Evolutionary conservation across 1,140 invertebrate genomes (phyloP).

Genomic region (Heterodera schachtii): DNA sequence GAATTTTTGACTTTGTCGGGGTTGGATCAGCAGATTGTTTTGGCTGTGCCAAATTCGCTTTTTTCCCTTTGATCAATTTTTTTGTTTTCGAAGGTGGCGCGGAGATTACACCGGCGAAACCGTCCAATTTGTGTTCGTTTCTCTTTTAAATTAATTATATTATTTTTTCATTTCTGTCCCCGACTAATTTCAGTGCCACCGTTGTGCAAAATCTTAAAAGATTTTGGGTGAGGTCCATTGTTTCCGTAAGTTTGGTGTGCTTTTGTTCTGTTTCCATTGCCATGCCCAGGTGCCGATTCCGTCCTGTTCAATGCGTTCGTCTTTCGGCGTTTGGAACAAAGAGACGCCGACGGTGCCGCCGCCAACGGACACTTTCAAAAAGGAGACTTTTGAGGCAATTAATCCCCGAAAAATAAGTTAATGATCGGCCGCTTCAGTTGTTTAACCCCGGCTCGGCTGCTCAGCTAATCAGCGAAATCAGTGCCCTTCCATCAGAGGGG

Average conservation of each 20-base stretch:
- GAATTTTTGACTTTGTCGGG: too few relatives aligned
- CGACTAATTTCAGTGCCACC: constrained; percentile 53
- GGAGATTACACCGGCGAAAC: constrained; percentile 19
- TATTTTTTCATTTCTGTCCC: neutral
- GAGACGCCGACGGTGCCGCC: constrained; percentile 52
- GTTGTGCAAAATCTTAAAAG: constrained; percentile 56
- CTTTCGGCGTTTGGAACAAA: constrained; percentile 41
- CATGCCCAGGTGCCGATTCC: constrained; percentile 35
- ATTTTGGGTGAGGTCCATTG: constrained; percentile 62
- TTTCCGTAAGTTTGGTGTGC: constrained; percentile 44
- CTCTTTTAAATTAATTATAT: constrained; percentile 10
- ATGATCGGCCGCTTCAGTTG: constrained; percentile 28
- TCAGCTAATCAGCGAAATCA: constrained; percentile 37
- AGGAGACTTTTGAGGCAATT: constrained; percentile 53
- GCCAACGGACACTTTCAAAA: constrained; percentile 59
- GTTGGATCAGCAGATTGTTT: too few relatives aligned
- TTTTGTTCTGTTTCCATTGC: constrained; percentile 16
- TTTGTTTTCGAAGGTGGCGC: constrained; percentile 9
- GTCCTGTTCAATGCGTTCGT: constrained; percentile 39
- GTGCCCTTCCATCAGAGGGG: neutral
- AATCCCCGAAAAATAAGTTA: neutral
- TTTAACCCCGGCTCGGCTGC: constrained; percentile 48
- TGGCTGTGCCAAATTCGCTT: neutral
- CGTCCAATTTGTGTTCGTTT: constrained; percentile 29
- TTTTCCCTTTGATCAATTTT: neutral